phyloP scores from a whole-genome alignment of 2,797 vertebrate genomes.

The Lutjanus argentimaculatus region DNA sequence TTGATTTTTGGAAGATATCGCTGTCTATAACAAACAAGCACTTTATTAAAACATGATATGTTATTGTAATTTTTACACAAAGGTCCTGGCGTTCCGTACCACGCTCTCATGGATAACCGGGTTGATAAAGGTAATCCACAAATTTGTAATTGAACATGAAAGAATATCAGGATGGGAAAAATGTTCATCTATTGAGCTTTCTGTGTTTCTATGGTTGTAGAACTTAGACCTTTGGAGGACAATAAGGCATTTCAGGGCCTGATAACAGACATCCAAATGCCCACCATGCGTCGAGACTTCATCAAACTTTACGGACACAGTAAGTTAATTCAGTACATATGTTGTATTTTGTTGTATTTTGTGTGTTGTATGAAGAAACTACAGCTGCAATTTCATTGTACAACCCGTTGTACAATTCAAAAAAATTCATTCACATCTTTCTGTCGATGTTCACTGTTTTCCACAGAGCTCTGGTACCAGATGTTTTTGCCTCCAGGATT shows the following conservation, averaged over 20 bases:
- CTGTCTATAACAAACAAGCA: not conserved
- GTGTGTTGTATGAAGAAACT: no score
- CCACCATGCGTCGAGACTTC: slow-evolving; percentile 78
- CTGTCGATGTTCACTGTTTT: not conserved
- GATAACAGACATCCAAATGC: slow-evolving; percentile 89
- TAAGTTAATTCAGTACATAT: slow-evolving; percentile 72
- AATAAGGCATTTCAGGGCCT: slow-evolving; percentile 85
- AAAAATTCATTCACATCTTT: not conserved
- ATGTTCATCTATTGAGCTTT: not conserved
- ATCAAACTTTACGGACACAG: slow-evolving; percentile 83
- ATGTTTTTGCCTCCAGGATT: slow-evolving; percentile 95
- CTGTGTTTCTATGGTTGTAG: slow-evolving; percentile 70
- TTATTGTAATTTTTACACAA: slow-evolving; percentile 29
- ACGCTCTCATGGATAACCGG: slow-evolving; percentile 68
- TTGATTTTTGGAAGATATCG: not conserved
- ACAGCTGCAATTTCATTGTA: no score
- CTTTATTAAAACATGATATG: no score
- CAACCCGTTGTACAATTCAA: no score
- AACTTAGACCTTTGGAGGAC: slow-evolving; percentile 87
- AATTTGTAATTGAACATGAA: not conserved
- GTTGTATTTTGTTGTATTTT: no score
- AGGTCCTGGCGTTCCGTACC: slow-evolving; percentile 91
- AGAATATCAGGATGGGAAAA: not conserved
- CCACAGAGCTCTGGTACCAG: slow-evolving; percentile 94
- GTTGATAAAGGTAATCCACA: slow-evolving; percentile 57